phyloP scores from a whole-genome alignment of 2,888 invertebrate genomes.

The Anticlea derivata region DNA sequence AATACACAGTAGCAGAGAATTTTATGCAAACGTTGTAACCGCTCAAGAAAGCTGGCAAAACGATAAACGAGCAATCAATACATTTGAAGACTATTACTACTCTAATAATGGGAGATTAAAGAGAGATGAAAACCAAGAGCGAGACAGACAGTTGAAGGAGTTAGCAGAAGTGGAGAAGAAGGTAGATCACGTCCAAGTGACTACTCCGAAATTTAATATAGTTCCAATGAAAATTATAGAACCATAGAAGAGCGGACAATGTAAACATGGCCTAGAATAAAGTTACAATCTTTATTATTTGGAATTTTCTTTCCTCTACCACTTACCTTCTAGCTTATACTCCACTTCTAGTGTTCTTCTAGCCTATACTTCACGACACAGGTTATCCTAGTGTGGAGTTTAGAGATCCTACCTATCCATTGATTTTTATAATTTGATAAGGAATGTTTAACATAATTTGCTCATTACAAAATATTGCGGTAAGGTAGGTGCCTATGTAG shows the following conservation, averaged over 20 bases:
- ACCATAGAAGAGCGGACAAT: background rate
- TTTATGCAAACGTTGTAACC: background rate
- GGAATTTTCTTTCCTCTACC: too few relatives aligned
- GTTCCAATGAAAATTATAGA: background rate
- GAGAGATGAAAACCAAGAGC: slow-evolving; percentile 37
- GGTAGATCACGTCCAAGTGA: slow-evolving; percentile 41
- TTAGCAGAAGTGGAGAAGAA: slow-evolving; percentile 49
- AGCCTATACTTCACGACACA: too few relatives aligned
- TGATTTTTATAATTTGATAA: too few relatives aligned
- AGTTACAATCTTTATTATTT: background rate
- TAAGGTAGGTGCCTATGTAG: too few relatives aligned
- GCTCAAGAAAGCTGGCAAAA: background rate
- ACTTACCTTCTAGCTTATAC: too few relatives aligned
- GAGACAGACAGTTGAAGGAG: slow-evolving; percentile 44
- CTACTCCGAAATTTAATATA: slow-evolving; percentile 10
- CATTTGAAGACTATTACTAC: background rate
- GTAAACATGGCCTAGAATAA: background rate
- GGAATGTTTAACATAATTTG: too few relatives aligned
- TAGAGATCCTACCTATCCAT: too few relatives aligned
- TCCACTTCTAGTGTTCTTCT: too few relatives aligned
- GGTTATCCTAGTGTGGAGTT: too few relatives aligned
- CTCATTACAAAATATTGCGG: too few relatives aligned
- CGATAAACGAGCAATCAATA: background rate
- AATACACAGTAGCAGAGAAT: slow-evolving; percentile 13
- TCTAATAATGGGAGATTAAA: slow-evolving; percentile 18